Evolutionary conservation across 2,113 vertebrate species (phyloP).

Genomic region (Festucalex cinctus): DNA sequence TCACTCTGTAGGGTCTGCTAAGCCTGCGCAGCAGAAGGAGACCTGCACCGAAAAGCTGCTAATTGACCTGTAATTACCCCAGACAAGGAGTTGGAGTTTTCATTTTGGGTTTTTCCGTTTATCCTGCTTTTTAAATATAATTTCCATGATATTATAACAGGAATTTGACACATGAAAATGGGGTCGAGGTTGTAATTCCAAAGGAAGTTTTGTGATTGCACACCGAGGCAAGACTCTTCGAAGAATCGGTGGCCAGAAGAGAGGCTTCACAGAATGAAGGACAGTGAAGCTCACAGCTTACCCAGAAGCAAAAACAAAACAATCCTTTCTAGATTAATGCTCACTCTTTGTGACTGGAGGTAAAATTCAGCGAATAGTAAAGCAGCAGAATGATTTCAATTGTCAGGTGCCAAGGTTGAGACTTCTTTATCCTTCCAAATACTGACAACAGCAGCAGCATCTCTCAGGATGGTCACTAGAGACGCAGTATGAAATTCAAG

Average conservation of each 20-base stretch:
- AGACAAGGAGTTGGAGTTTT: background rate
- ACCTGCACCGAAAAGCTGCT: slow-evolving; percentile 70
- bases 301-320: slow-evolving; percentile 20
- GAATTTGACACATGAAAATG: background rate
- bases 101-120: background rate
- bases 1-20: slow-evolving; percentile 74
- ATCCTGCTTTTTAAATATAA: background rate
- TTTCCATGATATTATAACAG: background rate
- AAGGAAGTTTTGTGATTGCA: background rate
- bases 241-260: slow-evolving; percentile 29
- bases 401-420: slow-evolving; percentile 30
- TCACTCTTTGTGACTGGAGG: slow-evolving; percentile 26
- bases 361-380: slow-evolving; percentile 18
- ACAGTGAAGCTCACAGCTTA: slow-evolving; percentile 22
- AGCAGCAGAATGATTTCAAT: slow-evolving; percentile 45
- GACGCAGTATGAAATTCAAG: slow-evolving; percentile 35
- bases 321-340: slow-evolving; percentile 46
- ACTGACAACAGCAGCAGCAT: slow-evolving; percentile 6
- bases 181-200: background rate
- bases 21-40: slow-evolving; percentile 68
- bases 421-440: slow-evolving; percentile 1
- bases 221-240: background rate
- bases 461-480: slow-evolving; percentile 36
- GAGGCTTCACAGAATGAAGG: slow-evolving; percentile 10
- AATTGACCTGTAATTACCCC: slow-evolving; percentile 86